Conservation (phyloP, 2,888 invertebrate species). For the Meiosimyza platycephala region DNA sequence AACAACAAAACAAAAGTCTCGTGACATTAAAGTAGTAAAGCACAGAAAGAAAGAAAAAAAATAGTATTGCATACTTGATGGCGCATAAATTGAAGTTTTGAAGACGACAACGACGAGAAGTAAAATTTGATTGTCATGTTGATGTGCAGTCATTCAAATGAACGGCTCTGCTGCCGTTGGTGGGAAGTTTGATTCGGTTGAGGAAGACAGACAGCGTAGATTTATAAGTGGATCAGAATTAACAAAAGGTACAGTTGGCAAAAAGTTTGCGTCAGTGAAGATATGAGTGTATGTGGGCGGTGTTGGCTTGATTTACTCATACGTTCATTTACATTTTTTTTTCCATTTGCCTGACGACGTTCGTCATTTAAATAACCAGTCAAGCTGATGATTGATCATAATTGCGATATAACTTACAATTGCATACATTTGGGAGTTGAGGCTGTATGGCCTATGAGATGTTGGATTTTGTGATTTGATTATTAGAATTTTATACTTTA, state of each 20-base stretch:
- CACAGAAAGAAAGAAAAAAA: slow-evolving; percentile 26
- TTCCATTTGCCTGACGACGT: background rate
- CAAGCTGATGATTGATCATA: slow-evolving; percentile 35
- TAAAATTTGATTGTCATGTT: slow-evolving; percentile 40
- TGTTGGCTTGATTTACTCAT: no score
- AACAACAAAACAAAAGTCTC: slow-evolving; percentile 25
- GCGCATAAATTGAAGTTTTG: slow-evolving; percentile 36
- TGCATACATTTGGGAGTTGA: slow-evolving; percentile 22
- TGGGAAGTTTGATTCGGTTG: background rate
- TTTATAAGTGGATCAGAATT: slow-evolving; percentile 30
- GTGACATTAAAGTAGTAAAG: slow-evolving; percentile 22
- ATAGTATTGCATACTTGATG: slow-evolving; percentile 40
- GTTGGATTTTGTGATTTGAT: no score
- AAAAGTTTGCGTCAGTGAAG: background rate
- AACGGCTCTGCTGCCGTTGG: background rate
- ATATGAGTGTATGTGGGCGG: no score
- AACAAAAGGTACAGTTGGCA: slow-evolving; percentile 32
- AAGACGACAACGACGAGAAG: background rate
- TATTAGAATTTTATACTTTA: no score
- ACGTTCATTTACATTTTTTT: no score
- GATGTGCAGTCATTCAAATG: slow-evolving; percentile 35
- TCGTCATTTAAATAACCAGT: slow-evolving; percentile 32
- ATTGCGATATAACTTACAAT: slow-evolving; percentile 15
- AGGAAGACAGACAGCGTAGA: background rate
- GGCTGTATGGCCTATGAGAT: background rate